phyloP scores from a whole-genome alignment of 2,797 vertebrate genomes.

The Pseudopleuronectes americanus region DNA sequence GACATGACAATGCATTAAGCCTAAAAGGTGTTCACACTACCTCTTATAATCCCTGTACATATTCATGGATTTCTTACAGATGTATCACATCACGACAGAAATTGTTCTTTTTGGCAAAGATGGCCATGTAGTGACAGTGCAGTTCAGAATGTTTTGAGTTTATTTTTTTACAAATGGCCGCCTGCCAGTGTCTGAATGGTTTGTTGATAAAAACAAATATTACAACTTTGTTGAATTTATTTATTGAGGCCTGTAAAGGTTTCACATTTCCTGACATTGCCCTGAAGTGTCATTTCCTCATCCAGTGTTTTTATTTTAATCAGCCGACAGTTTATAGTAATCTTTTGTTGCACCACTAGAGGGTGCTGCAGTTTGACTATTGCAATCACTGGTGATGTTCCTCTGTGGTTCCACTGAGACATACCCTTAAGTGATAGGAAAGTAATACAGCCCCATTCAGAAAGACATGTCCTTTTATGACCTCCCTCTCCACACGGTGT shows the following conservation, averaged over 20 bases:
- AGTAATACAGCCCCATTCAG: not conserved
- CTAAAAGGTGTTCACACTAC: not conserved
- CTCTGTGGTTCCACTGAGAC: not conserved
- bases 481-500: too few relatives aligned
- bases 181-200: not conserved
- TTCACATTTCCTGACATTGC: not conserved
- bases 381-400: not conserved
- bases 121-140: not conserved
- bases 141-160: not conserved
- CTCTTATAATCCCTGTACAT: not conserved
- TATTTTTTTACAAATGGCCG: not conserved
- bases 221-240: not conserved
- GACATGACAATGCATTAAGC: not conserved
- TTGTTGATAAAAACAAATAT: not conserved
- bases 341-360: conserved; percentile 53
- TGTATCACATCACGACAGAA: conserved; percentile 8
- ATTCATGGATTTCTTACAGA: conserved; percentile 24
- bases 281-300: not conserved
- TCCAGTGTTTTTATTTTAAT: not conserved
- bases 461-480: not conserved
- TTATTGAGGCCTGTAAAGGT: not conserved
- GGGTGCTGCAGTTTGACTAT: conserved; percentile 32
- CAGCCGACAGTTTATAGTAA: not conserved
- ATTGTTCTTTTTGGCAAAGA: not conserved
- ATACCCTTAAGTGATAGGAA: not conserved